phyloP scores from a whole-genome alignment of 2,113 vertebrate genomes.

The Rhea pennata region DNA sequence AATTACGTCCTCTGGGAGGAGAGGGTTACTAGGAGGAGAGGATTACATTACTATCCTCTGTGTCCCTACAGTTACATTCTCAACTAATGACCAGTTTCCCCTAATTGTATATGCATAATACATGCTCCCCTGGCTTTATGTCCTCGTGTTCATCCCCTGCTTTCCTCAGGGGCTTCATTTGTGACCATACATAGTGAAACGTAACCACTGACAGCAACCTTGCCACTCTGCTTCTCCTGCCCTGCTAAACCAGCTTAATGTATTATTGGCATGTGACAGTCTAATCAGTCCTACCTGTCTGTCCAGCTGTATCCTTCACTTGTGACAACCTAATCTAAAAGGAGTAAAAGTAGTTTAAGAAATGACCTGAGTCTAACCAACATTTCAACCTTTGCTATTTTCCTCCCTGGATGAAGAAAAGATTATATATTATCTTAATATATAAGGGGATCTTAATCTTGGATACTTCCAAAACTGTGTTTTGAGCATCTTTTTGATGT shows the following conservation, averaged over 20 bases:
- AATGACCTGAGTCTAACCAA: neutral
- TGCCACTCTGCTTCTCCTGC: slow-evolving; percentile 1
- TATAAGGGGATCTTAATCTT: neutral
- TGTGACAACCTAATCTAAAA: slow-evolving; percentile 35
- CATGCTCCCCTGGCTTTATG: neutral
- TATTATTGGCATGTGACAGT: slow-evolving; percentile 30
- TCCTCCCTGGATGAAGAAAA: neutral
- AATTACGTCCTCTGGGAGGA: neutral
- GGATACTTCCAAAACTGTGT: neutral
- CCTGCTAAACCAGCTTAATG: neutral
- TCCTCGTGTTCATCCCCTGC: slow-evolving; percentile 2
- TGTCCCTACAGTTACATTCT: neutral
- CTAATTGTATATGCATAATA: neutral
- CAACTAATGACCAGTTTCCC: neutral
- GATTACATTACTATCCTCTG: neutral
- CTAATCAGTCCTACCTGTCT: slow-evolving; percentile 38
- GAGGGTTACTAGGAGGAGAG: neutral
- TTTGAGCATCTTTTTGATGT: neutral
- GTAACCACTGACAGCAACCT: neutral
- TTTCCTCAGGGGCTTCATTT: slow-evolving; percentile 9
- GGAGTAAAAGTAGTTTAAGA: neutral
- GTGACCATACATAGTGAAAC: neutral
- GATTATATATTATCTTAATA: neutral
- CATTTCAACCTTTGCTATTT: slow-evolving; percentile 15
- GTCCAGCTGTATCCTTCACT: neutral